Evolutionary conservation across 2,797 vertebrate species (phyloP).

Genomic region (Amazonetta brasiliensis): DNA sequence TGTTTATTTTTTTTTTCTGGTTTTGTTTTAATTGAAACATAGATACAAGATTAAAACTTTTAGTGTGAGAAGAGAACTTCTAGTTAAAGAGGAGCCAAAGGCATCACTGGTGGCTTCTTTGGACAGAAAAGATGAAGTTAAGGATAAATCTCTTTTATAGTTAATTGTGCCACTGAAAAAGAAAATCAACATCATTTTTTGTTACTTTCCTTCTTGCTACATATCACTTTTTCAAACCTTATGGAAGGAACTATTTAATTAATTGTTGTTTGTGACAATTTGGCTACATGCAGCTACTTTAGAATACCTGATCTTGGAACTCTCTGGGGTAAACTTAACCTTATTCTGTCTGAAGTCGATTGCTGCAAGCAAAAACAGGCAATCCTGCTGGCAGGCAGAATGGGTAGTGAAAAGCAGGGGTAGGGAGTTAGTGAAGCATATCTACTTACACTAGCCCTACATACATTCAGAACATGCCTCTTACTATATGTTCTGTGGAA

Average conservation of each 20-base stretch:
- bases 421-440: neutral
- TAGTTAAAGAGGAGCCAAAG: neutral
- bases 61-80: neutral
- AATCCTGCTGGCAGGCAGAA: neutral
- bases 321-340: neutral
- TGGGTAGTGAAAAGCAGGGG: neutral
- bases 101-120: rapidly evolving
- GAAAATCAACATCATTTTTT: neutral
- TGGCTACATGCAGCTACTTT: rapidly evolving
- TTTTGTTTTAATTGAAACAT: neutral
- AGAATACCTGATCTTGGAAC: neutral
- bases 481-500: neutral
- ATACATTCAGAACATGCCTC: neutral
- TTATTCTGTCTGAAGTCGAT: neutral
- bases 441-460: neutral
- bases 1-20: neutral
- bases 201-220: neutral
- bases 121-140: neutral
- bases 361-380: neutral
- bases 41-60: rapidly evolving
- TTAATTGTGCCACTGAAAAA: neutral
- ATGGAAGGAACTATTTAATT: neutral
- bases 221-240: rapidly evolving
- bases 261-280: neutral
- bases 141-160: neutral